Evolutionary conservation across 2,797 vertebrate species (phyloP).

Genomic region (Anisognathus igniventris): DNA sequence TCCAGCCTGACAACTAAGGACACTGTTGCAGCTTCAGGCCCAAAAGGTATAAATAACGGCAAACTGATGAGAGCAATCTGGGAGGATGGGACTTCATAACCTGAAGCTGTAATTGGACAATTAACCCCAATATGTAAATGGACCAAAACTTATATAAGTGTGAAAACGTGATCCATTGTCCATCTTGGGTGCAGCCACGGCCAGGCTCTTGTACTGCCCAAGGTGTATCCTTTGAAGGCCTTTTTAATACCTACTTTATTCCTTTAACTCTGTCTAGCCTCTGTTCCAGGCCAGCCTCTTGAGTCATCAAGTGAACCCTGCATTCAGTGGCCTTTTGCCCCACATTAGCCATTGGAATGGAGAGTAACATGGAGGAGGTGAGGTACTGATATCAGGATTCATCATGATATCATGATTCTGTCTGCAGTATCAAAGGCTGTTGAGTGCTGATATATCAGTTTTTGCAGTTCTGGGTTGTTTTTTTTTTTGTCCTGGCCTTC

Average conservation of each 20-base stretch:
- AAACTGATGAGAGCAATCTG: background rate
- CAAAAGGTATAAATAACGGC: background rate
- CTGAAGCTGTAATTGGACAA: background rate
- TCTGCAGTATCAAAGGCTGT: background rate
- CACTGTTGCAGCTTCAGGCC: background rate
- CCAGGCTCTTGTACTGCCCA: background rate
- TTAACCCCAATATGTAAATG: background rate
- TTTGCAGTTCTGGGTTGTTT: background rate
- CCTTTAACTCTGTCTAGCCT: background rate
- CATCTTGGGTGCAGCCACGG: fast-evolving
- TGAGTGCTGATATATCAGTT: background rate
- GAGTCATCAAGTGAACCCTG: background rate
- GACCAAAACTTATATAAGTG: background rate
- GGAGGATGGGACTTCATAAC: background rate
- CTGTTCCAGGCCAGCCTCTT: background rate
- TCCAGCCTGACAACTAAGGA: background rate
- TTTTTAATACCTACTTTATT: background rate
- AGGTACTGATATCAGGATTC: background rate
- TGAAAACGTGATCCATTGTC: fast-evolving
- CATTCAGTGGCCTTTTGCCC: background rate
- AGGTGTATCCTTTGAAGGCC: background rate
- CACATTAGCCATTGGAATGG: background rate
- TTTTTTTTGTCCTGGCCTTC: background rate
- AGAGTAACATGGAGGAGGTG: background rate
- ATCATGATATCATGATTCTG: background rate